These are phyloP conservation scores for Lethenteron camtschaticum DNA, from an alignment of 2,113 vertebrate species.

Conservation along the genomic window DNA sequence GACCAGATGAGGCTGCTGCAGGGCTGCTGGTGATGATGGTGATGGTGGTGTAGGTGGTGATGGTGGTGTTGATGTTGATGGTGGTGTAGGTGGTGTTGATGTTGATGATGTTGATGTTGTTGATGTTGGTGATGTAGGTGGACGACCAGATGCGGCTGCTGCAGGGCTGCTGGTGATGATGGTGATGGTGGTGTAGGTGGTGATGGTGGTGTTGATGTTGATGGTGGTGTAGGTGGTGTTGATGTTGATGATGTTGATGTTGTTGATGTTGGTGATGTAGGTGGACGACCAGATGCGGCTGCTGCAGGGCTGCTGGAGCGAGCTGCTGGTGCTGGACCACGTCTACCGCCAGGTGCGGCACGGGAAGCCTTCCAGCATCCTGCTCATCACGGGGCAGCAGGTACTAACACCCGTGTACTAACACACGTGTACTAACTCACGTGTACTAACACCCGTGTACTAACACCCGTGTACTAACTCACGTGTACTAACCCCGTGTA, in stretches of 20 bases:
- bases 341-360: conserved; percentile 34
- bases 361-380: conserved; percentile 29
- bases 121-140: no score
- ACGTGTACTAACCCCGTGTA: neutral
- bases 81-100: no score
- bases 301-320: conserved; percentile 43
- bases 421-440: neutral
- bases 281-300: conserved; percentile 36
- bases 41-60: no score
- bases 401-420: conserved; percentile 13
- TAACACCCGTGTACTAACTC: neutral
- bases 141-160: no score
- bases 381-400: conserved; percentile 39
- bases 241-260: no score
- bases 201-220: no score
- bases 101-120: neutral
- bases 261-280: no score
- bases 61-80: neutral
- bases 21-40: conserved; percentile 28
- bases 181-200: no score
- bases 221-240: no score
- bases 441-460: neutral
- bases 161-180: conserved; percentile 19
- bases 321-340: conserved; percentile 37
- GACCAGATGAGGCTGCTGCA: conserved; percentile 41